A percentile compares a stretch with the other conserved stretches of the same genome.
phyloP scores from a whole-genome alignment of 1,140 invertebrate species.

The Drosophila nannoptera region DNA sequence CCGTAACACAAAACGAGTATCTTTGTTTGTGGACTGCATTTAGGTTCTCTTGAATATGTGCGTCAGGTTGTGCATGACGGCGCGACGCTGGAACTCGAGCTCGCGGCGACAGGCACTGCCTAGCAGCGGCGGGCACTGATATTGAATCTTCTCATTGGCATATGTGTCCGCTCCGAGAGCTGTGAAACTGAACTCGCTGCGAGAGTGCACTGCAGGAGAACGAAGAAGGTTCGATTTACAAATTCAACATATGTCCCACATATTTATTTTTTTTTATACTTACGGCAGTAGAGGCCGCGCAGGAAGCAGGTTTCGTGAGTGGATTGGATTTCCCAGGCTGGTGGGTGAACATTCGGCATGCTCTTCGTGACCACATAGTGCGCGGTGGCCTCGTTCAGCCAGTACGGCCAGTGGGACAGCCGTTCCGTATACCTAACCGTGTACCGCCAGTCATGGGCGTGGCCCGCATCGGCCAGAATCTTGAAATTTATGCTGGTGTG shows the following conservation, averaged over 20 bases:
- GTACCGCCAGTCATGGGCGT: slow-evolving; percentile 86
- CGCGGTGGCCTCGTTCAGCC: slow-evolving; percentile 81
- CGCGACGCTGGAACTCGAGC: slow-evolving; percentile 82
- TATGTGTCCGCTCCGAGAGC: slow-evolving; percentile 79
- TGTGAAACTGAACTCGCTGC: slow-evolving; percentile 82
- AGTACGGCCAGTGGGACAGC: slow-evolving; percentile 83
- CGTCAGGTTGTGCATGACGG: slow-evolving; percentile 83
- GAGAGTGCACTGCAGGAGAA: slow-evolving; percentile 80
- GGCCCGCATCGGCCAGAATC: slow-evolving; percentile 83
- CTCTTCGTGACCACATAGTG: slow-evolving; percentile 82
- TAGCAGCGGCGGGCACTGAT: slow-evolving; percentile 83
- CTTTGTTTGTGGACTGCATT: background rate
- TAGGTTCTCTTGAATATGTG: slow-evolving; percentile 78
- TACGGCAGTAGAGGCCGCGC: slow-evolving; percentile 82
- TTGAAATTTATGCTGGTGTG: slow-evolving; percentile 82
- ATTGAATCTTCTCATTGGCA: slow-evolving; percentile 82
- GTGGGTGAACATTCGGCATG: slow-evolving; percentile 70
- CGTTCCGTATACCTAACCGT: slow-evolving; percentile 84
- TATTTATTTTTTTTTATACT: slow-evolving; percentile 64
- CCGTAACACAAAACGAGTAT: background rate
- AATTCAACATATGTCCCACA: background rate
- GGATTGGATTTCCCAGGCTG: slow-evolving; percentile 82
- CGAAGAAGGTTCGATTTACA: too few species aligned
- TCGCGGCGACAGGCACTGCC: slow-evolving; percentile 82
- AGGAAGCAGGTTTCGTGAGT: slow-evolving; percentile 84